phyloP scores from a whole-genome alignment of 2,888 invertebrate species.

The Bembecia ichneumoniformis region DNA sequence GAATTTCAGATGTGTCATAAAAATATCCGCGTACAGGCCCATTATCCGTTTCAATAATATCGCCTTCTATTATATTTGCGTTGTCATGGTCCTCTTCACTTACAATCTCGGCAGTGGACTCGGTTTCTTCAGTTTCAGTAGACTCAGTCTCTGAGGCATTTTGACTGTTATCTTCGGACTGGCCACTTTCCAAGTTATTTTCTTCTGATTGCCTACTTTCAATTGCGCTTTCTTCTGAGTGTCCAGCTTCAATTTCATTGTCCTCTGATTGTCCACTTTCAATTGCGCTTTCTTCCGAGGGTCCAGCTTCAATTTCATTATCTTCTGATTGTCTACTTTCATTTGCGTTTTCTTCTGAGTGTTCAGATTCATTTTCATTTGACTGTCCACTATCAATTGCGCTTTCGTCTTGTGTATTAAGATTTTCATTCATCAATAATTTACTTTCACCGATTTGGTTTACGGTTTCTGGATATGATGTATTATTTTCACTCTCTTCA shows the following conservation, averaged over 20 bases:
- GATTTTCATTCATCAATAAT: neutral
- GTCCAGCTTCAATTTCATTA: neutral
- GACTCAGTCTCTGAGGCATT: neutral
- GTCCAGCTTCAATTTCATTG: neutral
- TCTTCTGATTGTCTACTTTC: too few relatives aligned
- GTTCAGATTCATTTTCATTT: too few relatives aligned
- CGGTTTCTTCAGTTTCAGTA: neutral
- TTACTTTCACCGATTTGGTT: too few relatives aligned
- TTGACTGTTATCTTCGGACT: neutral
- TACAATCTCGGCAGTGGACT: neutral
- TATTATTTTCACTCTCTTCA: too few relatives aligned
- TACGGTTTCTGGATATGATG: too few relatives aligned
- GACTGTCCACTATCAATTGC: too few relatives aligned
- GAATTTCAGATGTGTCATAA: constrained; percentile 20
- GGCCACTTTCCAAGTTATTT: neutral
- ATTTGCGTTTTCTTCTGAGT: too few relatives aligned
- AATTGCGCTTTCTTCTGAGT: neutral
- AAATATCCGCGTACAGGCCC: constrained; percentile 34
- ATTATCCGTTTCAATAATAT: constrained; percentile 24
- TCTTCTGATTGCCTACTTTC: neutral
- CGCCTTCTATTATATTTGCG: constrained; percentile 4
- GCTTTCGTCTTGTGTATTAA: neutral
- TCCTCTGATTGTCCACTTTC: neutral
- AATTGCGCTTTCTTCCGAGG: neutral
- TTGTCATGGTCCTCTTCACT: neutral